phyloP scores from a whole-genome alignment of 1,140 invertebrate species.

The Nasonia vitripennis region DNA sequence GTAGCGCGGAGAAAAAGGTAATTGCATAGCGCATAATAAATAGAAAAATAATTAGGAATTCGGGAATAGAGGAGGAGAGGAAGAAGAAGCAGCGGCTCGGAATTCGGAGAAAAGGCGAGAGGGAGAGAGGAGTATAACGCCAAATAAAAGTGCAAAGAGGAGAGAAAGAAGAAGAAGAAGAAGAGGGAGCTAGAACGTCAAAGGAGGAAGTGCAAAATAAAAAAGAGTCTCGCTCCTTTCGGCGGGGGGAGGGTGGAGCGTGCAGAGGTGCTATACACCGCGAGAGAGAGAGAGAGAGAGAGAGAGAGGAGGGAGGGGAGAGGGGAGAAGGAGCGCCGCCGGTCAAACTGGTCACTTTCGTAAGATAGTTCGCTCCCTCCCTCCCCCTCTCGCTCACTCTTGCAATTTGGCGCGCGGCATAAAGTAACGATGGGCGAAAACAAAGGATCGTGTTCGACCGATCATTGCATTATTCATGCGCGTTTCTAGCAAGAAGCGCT shows the following conservation, averaged over 20 bases:
- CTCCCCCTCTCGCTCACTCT: slow-evolving; percentile 37
- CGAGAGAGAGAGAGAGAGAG: not conserved
- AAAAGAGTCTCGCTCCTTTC: slow-evolving; percentile 39
- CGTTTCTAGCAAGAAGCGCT: slow-evolving; percentile 68
- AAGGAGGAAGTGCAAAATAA: slow-evolving; percentile 49
- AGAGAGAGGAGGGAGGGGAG: not conserved
- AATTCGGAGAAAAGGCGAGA: slow-evolving; percentile 45
- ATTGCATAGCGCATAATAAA: slow-evolving; percentile 51
- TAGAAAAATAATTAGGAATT: slow-evolving; percentile 52
- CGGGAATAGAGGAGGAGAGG: slow-evolving; percentile 16
- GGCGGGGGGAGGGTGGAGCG: slow-evolving; percentile 23
- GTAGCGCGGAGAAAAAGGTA: slow-evolving; percentile 37
- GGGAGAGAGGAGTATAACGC: slow-evolving; percentile 18
- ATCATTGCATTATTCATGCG: slow-evolving; percentile 74
- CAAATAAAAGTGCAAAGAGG: slow-evolving; percentile 47
- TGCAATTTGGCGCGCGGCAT: slow-evolving; percentile 67
- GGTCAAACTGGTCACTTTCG: slow-evolving; percentile 62
- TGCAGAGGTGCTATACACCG: slow-evolving; percentile 22
- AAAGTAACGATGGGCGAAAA: slow-evolving; percentile 70
- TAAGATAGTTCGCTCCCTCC: slow-evolving; percentile 40
- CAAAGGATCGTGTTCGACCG: slow-evolving; percentile 68
- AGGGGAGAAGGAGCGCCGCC: slow-evolving; percentile 51
- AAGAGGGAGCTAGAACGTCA: slow-evolving; percentile 37
- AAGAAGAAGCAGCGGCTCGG: slow-evolving; percentile 21
- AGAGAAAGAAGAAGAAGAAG: slow-evolving; percentile 13